Base-by-base conservation (phyloP, 2,888 invertebrate genomes). In the Rotaria magnacalcarata region DNA sequence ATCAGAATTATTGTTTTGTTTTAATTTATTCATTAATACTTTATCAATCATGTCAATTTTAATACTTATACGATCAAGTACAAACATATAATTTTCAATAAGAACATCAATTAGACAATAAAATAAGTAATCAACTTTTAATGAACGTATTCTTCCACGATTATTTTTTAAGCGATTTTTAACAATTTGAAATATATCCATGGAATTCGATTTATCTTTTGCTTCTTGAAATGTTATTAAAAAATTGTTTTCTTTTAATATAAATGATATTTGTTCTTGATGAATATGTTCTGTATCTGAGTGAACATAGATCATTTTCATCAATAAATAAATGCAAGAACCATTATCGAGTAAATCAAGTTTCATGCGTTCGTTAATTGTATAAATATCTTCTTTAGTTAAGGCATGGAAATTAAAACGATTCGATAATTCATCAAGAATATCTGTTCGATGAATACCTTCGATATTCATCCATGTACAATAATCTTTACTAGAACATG, bases 151-250 rank as follows among this genome's bases (percentile, higher is more conserved):
- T 60, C 60, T 60, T 60, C 60, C 60, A 27, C 60, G 60, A 60
- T 60, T 60, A 60, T 60, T 60, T 27, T 27, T n/a, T 60, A 60
- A 60, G 27, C 60, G 60, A 27, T 60, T n/a, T 60, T 60, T 60
- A 60, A 60, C 60, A 11, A n/a, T 27, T 60, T 60, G 60, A 60
- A 60, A 60, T 27, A 60, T 27, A 27, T 60, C 60, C 2, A 24
- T 60, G 16, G 60, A 14, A 60, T 60, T 60, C 4, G 14, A 27
- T n/a, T 60, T 8, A 4, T 11, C 27, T 27, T 60, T 60, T 1
- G 60, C 60, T 60, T 60, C 60, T 60, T 60, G 60, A 60, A 60
- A 60, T 14, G 60, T 60, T 1, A 60, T 27, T 27, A 60, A 11
- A 27, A 60, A 60, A 27, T 60, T 60, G 19, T 60, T 60, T 60